Percentiles rank a stretch among this genome's conserved stretches.
These are phyloP conservation scores for Ciconia maguari DNA, from an alignment of 2,113 vertebrate genomes.

Conservation along the genomic window DNA sequence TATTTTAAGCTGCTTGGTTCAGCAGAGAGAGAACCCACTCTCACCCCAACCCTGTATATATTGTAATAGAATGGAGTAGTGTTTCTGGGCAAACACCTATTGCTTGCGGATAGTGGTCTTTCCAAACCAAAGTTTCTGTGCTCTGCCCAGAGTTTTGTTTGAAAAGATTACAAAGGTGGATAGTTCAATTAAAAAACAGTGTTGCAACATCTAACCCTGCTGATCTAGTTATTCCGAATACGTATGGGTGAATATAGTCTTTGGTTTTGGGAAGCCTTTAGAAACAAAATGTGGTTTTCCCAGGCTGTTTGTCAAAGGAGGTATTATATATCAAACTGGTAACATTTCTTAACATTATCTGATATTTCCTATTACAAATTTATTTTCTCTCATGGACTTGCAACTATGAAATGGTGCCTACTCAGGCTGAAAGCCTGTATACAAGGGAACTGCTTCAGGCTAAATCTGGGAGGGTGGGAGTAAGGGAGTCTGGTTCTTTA, in stretches of 20 bases:
- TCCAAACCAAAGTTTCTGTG: not conserved
- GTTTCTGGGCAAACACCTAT: not conserved
- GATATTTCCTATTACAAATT: not conserved
- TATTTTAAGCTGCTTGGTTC: constrained; percentile 1
- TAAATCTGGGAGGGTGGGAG: not conserved
- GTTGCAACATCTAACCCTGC: not conserved
- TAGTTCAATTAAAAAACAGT: not conserved
- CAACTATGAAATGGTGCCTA: not conserved
- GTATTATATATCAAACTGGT: not conserved
- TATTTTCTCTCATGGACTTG: not conserved
- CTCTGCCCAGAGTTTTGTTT: not conserved
- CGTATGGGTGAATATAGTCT: not conserved
- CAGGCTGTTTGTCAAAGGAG: not conserved
- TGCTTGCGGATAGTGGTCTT: not conserved
- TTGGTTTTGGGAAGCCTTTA: not conserved
- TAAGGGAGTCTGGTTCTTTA: not conserved
- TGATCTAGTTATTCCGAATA: not conserved
- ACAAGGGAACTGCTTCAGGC: not conserved
- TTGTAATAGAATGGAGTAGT: not conserved
- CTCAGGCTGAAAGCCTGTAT: not conserved
- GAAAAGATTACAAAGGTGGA: not conserved
- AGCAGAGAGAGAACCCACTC: not conserved
- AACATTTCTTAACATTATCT: not conserved
- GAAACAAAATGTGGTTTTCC: not conserved
- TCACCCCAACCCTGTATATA: not conserved